phyloP scores from a whole-genome alignment of 2,113 vertebrate genomes.

The Poeciliopsis turrubarensis region DNA sequence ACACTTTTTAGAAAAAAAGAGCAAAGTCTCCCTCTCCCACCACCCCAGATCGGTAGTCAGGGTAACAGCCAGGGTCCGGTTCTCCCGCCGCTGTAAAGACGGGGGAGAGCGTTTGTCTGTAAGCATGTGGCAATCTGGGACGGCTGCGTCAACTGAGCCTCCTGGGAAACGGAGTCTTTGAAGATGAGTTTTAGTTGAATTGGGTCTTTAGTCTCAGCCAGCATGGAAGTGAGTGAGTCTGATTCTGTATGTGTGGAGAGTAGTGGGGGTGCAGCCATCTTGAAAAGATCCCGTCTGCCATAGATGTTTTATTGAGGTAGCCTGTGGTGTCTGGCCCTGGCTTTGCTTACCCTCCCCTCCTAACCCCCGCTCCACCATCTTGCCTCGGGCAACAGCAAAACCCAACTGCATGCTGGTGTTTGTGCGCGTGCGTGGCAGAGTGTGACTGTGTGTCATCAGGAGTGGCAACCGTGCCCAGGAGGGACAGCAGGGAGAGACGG shows the following conservation, averaged over 20 bases:
- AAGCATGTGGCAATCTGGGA: neutral
- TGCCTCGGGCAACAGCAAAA: conserved; percentile 20
- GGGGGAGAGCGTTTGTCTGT: conserved; percentile 7
- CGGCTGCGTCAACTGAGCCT: conserved; percentile 7
- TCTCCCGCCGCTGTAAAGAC: neutral
- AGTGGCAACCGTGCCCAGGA: conserved; percentile 26
- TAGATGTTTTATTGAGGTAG: conserved; percentile 48
- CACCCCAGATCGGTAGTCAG: conserved; percentile 25
- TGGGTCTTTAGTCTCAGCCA: conserved; percentile 21
- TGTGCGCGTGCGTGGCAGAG: conserved; percentile 7
- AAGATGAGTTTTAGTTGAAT: conserved; percentile 28
- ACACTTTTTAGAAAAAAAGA: no score
- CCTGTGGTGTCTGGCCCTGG: conserved; percentile 21
- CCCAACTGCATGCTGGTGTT: neutral
- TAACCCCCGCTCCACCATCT: no score
- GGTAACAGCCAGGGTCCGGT: conserved; percentile 11
- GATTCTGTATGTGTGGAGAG: neutral
- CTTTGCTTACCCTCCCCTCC: neutral
- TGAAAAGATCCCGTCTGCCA: conserved; percentile 33
- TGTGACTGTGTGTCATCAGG: conserved; percentile 18
- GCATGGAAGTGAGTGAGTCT: neutral
- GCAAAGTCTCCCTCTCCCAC: no score
- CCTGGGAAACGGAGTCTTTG: conserved; percentile 44
- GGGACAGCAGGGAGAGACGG: neutral
- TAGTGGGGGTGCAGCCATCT: conserved; percentile 12